Evolutionary conservation across 2,888 invertebrate genomes (phyloP).

Genomic region (Heliconius cydno): DNA sequence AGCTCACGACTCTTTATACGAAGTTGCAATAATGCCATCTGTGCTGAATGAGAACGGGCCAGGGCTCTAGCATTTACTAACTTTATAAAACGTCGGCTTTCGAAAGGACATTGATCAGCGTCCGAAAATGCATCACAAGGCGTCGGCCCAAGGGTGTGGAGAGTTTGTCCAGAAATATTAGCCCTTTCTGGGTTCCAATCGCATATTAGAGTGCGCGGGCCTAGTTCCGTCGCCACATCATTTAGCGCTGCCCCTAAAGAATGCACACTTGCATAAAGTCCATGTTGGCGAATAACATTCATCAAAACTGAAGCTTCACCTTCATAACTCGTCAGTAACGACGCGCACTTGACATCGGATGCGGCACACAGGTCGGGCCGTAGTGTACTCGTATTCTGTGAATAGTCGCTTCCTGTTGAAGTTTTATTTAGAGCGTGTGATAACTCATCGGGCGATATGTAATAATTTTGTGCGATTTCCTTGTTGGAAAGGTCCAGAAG

Average conservation of each 20-base stretch:
- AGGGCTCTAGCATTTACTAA: conserved; percentile 63
- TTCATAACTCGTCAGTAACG: conserved; percentile 57
- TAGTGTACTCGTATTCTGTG: conserved; percentile 55
- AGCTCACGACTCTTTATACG: conserved; percentile 54
- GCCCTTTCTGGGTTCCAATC: conserved; percentile 55
- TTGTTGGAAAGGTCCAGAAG: conserved; percentile 63
- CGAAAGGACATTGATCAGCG: conserved; percentile 63
- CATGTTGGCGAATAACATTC: conserved; percentile 49
- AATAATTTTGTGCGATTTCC: conserved; percentile 53
- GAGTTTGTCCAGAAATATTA: conserved; percentile 14
- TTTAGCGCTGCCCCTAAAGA: conserved; percentile 49
- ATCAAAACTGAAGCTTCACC: conserved; percentile 58
- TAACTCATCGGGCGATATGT: conserved; percentile 42
- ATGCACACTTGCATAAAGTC: conserved; percentile 54
- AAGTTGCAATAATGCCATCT: conserved; percentile 60
- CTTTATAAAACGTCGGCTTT: conserved; percentile 67
- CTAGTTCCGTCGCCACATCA: conserved; percentile 38
- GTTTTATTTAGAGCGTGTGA: conserved; percentile 14
- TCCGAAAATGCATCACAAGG: conserved; percentile 55
- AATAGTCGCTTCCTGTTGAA: neutral
- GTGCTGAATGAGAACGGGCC: conserved; percentile 59
- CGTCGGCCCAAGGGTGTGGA: conserved; percentile 60
- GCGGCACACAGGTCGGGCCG: conserved; percentile 81
- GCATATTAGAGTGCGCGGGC: conserved; percentile 52
- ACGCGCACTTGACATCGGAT: conserved; percentile 54